Evolutionary conservation across 2,888 invertebrate species (phyloP).

Genomic region (Coelinius sp.): DNA sequence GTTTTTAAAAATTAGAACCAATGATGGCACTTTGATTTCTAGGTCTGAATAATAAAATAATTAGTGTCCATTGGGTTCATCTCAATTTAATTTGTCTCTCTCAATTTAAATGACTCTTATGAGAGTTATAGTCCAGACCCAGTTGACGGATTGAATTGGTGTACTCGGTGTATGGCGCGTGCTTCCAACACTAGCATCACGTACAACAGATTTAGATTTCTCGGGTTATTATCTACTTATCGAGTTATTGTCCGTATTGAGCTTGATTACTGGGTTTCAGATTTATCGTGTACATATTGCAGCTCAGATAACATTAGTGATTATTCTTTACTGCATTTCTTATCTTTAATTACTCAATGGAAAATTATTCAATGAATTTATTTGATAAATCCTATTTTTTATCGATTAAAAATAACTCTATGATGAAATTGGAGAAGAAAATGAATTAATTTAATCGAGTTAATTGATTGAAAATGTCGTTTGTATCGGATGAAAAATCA

Average conservation of each 20-base stretch:
- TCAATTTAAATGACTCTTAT: not conserved
- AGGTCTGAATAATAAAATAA: not conserved
- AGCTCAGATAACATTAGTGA: not conserved
- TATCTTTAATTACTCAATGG: too few relatives aligned
- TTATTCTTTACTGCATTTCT: not conserved
- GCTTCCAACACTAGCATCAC: slow-evolving; percentile 27
- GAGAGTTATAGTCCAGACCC: slow-evolving; percentile 5
- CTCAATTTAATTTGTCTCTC: slow-evolving; percentile 11
- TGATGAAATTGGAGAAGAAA: slow-evolving; percentile 37
- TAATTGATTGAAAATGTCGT: not conserved
- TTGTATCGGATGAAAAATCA: slow-evolving; percentile 26
- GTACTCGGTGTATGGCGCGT: slow-evolving; percentile 55
- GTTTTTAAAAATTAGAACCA: too few relatives aligned
- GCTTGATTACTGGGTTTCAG: slow-evolving; percentile 51
- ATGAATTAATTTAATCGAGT: not conserved
- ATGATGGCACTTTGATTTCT: too few relatives aligned
- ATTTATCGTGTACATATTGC: not conserved
- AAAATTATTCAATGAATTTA: too few relatives aligned
- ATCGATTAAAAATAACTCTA: too few relatives aligned
- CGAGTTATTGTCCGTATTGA: slow-evolving; percentile 64
- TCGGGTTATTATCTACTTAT: slow-evolving; percentile 67
- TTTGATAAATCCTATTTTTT: too few relatives aligned
- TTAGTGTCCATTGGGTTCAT: not conserved
- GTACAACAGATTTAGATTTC: slow-evolving; percentile 56
- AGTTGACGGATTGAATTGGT: slow-evolving; percentile 52